Evolutionary conservation across 2,888 invertebrate species (phyloP).

Genomic region (Lapara coniferarum): DNA sequence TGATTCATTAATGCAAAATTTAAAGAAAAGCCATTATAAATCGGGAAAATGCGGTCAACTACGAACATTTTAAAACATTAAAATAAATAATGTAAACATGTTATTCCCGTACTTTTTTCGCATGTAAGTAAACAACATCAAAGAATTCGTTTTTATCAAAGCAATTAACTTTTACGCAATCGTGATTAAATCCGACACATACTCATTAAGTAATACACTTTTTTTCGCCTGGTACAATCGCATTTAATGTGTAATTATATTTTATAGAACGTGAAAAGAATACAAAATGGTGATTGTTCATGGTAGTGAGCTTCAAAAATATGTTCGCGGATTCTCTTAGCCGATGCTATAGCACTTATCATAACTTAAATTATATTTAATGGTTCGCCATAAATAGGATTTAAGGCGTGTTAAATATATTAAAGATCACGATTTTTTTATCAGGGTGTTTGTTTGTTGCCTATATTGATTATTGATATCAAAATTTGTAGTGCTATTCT

Average conservation of each 20-base stretch:
- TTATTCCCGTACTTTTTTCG: neutral
- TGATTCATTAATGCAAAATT: too few species aligned
- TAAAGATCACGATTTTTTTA: too few species aligned
- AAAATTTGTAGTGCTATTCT: too few species aligned
- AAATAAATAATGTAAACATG: neutral
- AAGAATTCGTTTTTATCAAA: neutral
- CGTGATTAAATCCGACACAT: neutral
- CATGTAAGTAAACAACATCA: neutral
- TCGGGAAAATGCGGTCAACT: neutral
- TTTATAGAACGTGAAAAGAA: constrained; percentile 6
- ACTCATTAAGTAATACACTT: constrained; percentile 5
- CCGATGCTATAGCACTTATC: too few species aligned
- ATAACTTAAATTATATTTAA: too few species aligned
- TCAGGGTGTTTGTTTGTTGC: too few species aligned
- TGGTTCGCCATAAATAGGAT: too few species aligned
- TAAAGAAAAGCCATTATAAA: too few species aligned
- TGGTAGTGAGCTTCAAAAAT: neutral
- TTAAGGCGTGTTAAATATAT: too few species aligned
- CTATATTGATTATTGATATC: too few species aligned
- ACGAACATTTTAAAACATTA: neutral
- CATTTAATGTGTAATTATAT: neutral
- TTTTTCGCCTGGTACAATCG: neutral
- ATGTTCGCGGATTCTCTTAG: neutral
- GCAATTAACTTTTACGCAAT: constrained; percentile 2
- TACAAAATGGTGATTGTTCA: neutral